Conservation (phyloP, 2,797 vertebrate genomes). For the Pangasius larnaudii region DNA sequence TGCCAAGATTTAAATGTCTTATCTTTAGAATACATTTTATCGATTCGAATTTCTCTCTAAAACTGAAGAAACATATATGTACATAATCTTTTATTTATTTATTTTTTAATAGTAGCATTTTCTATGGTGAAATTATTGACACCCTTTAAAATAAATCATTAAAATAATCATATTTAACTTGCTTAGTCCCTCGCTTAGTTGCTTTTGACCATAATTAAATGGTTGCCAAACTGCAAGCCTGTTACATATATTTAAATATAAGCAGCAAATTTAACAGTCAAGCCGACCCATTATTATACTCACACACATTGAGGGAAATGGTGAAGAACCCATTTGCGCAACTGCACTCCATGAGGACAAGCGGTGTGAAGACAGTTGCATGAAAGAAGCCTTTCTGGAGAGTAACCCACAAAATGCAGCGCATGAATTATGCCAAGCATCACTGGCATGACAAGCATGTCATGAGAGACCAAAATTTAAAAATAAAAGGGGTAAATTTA, state of each 20-base stretch:
- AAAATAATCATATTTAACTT: not conserved
- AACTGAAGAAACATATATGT: not conserved
- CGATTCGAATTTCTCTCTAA: not conserved
- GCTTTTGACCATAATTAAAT: not conserved
- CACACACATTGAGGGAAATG: not conserved
- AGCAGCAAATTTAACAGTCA: not conserved
- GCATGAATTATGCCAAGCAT: not conserved
- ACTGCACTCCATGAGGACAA: not conserved
- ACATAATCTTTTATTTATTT: too few relatives aligned
- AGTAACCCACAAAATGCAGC: not conserved
- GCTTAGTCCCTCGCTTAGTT: not conserved
- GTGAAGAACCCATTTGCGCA: not conserved
- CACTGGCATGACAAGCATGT: not conserved
- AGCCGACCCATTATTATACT: not conserved
- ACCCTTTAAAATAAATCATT: not conserved
- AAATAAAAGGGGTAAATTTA: too few relatives aligned
- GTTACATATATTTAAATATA: not conserved
- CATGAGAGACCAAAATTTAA: not conserved
- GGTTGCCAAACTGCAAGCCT: not conserved
- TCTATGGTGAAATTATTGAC: not conserved
- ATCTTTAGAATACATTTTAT: not conserved
- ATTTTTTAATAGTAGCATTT: not conserved
- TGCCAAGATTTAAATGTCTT: not conserved
- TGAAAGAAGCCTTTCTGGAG: not conserved
- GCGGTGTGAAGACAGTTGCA: not conserved